Conservation (phyloP, 2,113 vertebrate genomes). For the Malurus cyaneus region DNA sequence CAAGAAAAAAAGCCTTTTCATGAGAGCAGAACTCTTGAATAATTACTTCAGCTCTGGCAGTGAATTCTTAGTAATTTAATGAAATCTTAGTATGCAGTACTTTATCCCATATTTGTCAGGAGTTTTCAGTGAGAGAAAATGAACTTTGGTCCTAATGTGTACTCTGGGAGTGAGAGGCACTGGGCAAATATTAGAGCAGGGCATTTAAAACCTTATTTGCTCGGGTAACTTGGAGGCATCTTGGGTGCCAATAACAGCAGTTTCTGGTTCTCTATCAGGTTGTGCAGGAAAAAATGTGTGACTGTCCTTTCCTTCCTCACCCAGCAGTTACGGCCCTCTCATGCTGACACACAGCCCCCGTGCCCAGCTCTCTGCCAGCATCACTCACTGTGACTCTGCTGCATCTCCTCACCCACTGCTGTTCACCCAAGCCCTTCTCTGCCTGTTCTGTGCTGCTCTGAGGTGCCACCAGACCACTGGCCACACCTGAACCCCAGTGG, state of each 20-base stretch:
- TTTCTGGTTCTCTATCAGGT: not conserved
- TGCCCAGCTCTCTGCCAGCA: not conserved
- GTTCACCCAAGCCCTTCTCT: not conserved
- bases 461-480: fast-evolving
- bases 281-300: fast-evolving
- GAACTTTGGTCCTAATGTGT: not conserved
- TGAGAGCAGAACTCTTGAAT: not conserved
- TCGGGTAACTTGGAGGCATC: not conserved
- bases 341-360: fast-evolving
- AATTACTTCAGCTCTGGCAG: not conserved
- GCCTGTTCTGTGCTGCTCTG: not conserved
- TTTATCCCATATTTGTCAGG: not conserved
- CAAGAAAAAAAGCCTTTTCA: not conserved
- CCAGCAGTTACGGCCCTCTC: fast-evolving
- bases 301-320: not conserved
- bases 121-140: slow-evolving; percentile 13
- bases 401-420: not conserved
- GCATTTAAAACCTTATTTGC: not conserved
- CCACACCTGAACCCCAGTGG: fast-evolving
- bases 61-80: slow-evolving; percentile 10
- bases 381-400: not conserved
- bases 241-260: not conserved
- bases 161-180: not conserved
- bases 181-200: not conserved
- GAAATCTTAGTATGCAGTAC: not conserved